phyloP scores from a whole-genome alignment of 2,113 vertebrate genomes.

The Eubucco bourcierii region DNA sequence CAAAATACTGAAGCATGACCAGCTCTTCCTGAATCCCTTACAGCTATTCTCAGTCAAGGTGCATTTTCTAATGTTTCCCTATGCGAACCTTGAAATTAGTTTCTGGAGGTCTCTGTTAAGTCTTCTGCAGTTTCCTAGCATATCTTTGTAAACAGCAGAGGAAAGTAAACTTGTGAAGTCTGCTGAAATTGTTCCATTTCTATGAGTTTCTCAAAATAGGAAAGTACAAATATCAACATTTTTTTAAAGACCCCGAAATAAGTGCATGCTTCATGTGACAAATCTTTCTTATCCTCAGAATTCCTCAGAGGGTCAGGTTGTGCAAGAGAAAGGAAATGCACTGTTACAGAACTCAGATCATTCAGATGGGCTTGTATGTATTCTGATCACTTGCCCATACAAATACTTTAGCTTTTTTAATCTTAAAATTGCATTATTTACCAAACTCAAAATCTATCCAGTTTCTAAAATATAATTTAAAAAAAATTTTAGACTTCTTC shows the following conservation, averaged over 20 bases:
- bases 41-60: constrained; percentile 34
- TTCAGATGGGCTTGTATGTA: neutral
- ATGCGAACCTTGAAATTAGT: constrained; percentile 4
- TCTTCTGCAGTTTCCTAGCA: neutral
- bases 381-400: neutral
- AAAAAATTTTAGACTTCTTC: neutral
- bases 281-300: neutral
- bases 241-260: neutral
- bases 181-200: neutral
- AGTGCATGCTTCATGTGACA: neutral
- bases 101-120: neutral
- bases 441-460: neutral
- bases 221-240: neutral
- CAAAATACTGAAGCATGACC: constrained; percentile 41
- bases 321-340: neutral
- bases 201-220: neutral
- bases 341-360: neutral
- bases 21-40: constrained; percentile 48
- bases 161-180: neutral
- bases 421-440: neutral
- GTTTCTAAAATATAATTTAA: neutral
- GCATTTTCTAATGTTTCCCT: constrained; percentile 11
- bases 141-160: neutral
- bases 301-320: neutral
- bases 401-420: neutral